Evolutionary conservation across 2,888 invertebrate species (phyloP).

Genomic region (Leptopilina drosophilae): DNA sequence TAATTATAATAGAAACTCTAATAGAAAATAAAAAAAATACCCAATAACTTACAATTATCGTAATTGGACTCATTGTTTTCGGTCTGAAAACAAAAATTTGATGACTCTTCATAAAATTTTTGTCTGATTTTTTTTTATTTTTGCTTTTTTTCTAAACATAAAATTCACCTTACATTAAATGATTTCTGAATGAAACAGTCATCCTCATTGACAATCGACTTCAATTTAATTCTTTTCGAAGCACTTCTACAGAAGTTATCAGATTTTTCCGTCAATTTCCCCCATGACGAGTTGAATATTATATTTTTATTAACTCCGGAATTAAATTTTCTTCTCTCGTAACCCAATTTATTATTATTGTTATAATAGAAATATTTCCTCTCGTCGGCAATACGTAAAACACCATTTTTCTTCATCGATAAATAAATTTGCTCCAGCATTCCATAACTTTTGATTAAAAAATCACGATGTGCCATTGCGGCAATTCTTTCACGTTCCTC

Average conservation of each 20-base stretch:
- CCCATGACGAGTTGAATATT: too few species aligned
- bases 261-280: background rate
- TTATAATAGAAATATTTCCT: slow-evolving; percentile 82
- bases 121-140: too few species aligned
- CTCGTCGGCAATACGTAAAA: slow-evolving; percentile 82
- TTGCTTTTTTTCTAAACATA: background rate
- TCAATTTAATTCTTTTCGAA: background rate
- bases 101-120: too few species aligned
- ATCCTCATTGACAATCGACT: background rate
- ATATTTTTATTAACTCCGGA: too few species aligned
- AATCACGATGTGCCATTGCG: slow-evolving; percentile 83
- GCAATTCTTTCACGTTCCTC: slow-evolving; percentile 86
- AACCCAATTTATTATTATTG: slow-evolving; percentile 76
- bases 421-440: slow-evolving; percentile 83
- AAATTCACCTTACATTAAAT: slow-evolving; percentile 4
- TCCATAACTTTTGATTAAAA: slow-evolving; percentile 84
- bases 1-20: too few species aligned
- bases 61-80: background rate
- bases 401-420: slow-evolving; percentile 84
- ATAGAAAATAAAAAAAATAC: too few species aligned
- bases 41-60: slow-evolving; percentile 34
- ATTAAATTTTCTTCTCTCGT: slow-evolving; percentile 43
- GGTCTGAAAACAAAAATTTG: background rate
- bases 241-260: background rate
- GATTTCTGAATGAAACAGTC: background rate